Conservation (phyloP, 35 echinoderm and acorn worm genomes). For the Ptychodera flava region DNA sequence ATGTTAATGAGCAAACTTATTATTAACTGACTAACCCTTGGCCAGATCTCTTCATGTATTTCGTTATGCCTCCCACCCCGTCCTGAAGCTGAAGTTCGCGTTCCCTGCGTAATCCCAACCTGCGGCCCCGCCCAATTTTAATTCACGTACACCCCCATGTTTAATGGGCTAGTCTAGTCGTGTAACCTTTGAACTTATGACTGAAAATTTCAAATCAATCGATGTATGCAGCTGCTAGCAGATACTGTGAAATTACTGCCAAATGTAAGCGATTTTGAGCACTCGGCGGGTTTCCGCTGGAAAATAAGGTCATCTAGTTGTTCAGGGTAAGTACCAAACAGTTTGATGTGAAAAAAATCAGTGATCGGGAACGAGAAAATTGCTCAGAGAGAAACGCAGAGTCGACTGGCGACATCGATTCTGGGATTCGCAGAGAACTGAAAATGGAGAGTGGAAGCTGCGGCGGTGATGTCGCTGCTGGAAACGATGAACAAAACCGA, state of each 20-base stretch:
- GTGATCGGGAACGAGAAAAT: background rate
- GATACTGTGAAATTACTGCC: background rate
- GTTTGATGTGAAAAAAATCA: background rate
- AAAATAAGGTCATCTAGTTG: background rate
- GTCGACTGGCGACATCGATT: background rate
- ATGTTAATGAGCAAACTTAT: too few species aligned
- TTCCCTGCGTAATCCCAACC: too few species aligned
- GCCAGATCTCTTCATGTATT: too few species aligned
- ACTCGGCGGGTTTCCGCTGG: background rate
- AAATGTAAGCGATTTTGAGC: constrained; percentile 1
- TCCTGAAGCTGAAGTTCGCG: too few species aligned
- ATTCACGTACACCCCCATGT: too few species aligned
- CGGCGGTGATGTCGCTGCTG: background rate
- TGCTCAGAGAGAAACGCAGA: background rate
- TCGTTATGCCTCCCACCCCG: too few species aligned
- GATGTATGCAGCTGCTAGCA: background rate
- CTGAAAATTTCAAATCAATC: background rate
- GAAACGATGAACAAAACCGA: background rate
- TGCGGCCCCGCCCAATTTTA: too few species aligned
- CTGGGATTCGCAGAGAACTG: too few species aligned
- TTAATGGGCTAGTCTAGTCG: too few species aligned
- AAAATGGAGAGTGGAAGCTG: background rate
- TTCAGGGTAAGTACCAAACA: background rate
- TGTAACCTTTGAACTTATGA: background rate
- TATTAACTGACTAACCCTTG: too few species aligned